A percentile compares a stretch with the other conserved stretches of the same genome.
Conservation (phyloP, 1,140 invertebrate species). For the Pogonognathellus flavescens region DNA sequence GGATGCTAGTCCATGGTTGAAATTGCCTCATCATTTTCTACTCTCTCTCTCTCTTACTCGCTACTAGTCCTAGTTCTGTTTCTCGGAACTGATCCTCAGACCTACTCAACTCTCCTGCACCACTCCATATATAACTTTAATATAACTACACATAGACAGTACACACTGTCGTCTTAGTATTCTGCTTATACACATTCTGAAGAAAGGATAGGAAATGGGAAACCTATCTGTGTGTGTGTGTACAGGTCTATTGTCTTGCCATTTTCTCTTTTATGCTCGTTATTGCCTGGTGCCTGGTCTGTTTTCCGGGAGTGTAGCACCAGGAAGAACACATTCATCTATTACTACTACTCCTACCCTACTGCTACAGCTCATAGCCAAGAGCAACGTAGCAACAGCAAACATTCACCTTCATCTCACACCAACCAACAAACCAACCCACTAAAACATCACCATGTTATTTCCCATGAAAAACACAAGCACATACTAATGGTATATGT, state of each 20-base stretch:
- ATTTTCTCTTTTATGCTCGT: not conserved
- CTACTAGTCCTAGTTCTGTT: not conserved
- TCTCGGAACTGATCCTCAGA: not conserved
- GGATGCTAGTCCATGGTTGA: conserved; percentile 57
- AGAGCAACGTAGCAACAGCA: not conserved
- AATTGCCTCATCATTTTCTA: conserved; percentile 65
- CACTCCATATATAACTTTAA: not conserved
- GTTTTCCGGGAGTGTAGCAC: too few relatives aligned
- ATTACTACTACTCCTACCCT: not conserved
- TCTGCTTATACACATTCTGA: too few relatives aligned
- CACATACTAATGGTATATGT: not conserved
- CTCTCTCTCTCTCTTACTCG: conserved; percentile 42
- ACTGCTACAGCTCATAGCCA: not conserved
- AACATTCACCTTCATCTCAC: conserved; percentile 23
- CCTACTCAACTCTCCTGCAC: not conserved
- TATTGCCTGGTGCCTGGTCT: not conserved
- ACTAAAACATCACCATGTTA: not conserved
- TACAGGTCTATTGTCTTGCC: conserved; percentile 22
- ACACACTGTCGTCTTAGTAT: too few relatives aligned
- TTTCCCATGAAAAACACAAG: not conserved
- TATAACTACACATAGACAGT: too few relatives aligned
- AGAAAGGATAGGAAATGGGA: not conserved
- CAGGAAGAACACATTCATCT: conserved; percentile 6
- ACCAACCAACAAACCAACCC: not conserved
- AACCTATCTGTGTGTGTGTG: not conserved